Evolutionary conservation across 2,888 invertebrate species (phyloP).

Genomic region (Chrysina gloriosa): DNA sequence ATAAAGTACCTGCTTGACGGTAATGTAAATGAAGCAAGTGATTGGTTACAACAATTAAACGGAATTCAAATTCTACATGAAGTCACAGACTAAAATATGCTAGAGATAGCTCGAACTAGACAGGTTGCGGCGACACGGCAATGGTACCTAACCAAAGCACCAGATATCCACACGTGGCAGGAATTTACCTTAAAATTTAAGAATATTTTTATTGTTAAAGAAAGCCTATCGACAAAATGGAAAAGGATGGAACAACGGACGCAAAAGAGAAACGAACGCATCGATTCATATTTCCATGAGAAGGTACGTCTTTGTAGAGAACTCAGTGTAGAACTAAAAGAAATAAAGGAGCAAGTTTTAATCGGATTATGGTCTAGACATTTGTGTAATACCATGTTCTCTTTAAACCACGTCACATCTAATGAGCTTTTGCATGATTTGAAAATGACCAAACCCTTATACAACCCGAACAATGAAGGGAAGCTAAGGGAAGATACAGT

Average conservation of each 20-base stretch:
- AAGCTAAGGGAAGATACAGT: too few species aligned
- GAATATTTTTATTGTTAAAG: neutral
- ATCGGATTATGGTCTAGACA: neutral
- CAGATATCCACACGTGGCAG: neutral
- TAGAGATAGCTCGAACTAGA: neutral
- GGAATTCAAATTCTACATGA: neutral
- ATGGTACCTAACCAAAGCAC: neutral
- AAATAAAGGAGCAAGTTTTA: neutral
- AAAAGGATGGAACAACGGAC: neutral
- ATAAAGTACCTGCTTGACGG: neutral
- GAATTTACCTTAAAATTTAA: neutral
- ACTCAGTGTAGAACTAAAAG: too few species aligned
- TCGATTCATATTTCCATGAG: constrained; percentile 11
- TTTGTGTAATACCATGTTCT: neutral
- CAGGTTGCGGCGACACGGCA: neutral
- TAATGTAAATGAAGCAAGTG: neutral
- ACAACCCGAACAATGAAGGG: too few species aligned
- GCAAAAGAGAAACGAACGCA: neutral
- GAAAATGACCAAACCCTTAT: too few species aligned
- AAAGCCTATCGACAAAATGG: neutral
- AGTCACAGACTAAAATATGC: neutral
- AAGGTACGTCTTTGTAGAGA: constrained; percentile 21
- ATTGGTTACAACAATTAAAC: neutral
- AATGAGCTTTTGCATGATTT: neutral
- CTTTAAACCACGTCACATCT: neutral